Conservation (phyloP, 2,113 vertebrate genomes). For the Phalacrocorax aristotelis region DNA sequence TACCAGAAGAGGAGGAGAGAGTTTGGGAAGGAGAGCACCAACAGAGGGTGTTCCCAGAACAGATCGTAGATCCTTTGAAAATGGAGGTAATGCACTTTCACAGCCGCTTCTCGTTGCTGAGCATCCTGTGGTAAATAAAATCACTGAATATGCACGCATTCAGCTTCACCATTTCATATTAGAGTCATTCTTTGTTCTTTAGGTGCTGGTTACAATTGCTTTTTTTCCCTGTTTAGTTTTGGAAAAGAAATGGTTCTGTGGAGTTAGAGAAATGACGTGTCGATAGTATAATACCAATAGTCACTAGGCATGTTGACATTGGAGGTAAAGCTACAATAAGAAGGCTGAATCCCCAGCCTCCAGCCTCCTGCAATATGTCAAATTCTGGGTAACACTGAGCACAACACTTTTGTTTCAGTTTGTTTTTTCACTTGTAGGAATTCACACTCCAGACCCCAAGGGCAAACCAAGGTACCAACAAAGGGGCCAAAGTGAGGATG, state of each 20-base stretch:
- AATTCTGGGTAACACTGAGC: neutral
- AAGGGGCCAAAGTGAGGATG: neutral
- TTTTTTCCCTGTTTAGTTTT: no score
- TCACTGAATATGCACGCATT: no score
- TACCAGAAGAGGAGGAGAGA: neutral
- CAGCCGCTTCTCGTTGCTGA: neutral
- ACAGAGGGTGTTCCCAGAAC: conserved; percentile 32
- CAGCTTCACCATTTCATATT: no score
- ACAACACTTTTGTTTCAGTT: neutral
- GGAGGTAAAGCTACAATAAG: no score
- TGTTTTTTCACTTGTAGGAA: conserved; percentile 37
- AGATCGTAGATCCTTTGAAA: conserved; percentile 57
- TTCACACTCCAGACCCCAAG: conserved; percentile 31
- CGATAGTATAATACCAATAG: no score
- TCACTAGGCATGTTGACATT: no score
- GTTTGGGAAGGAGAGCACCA: neutral
- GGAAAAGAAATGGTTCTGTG: no score
- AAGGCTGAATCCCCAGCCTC: neutral
- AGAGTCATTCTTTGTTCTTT: no score
- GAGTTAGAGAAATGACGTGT: no score
- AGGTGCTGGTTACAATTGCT: no score
- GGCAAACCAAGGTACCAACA: conserved; percentile 55
- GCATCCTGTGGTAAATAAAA: neutral
- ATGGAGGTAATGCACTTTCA: conserved; percentile 58
- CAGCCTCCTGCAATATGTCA: neutral